Evolutionary conservation across 2,888 invertebrate genomes (phyloP).

Genomic region (Amaurobius ferox): DNA sequence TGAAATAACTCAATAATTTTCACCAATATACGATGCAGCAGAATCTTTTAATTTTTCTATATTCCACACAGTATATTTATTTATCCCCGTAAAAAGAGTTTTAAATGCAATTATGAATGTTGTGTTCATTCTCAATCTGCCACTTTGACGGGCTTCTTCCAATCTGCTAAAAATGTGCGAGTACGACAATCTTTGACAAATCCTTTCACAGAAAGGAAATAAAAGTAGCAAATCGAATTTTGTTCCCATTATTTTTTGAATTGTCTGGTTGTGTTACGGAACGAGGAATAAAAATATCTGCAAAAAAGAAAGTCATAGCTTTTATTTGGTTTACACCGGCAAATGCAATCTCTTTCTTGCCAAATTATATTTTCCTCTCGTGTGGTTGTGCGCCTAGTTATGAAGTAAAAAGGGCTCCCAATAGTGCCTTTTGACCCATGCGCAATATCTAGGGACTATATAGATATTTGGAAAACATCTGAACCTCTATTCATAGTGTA

Average conservation of each 20-base stretch:
- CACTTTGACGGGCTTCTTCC: background rate
- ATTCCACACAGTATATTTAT: too few relatives aligned
- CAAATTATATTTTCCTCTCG: constrained; percentile 54
- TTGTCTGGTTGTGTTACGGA: constrained; percentile 33
- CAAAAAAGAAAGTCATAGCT: constrained; percentile 50
- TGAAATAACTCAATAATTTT: too few relatives aligned
- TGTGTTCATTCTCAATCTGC: too few relatives aligned
- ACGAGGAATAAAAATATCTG: constrained; percentile 23
- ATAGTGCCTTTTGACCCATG: constrained; percentile 39
- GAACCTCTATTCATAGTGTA: background rate
- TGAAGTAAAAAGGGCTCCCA: constrained; percentile 28
- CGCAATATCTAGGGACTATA: constrained; percentile 28
- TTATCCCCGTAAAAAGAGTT: too few relatives aligned
- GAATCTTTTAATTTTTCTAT: too few relatives aligned
- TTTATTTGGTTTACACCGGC: constrained; percentile 63
- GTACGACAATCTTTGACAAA: constrained; percentile 1
- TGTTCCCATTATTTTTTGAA: constrained; percentile 25
- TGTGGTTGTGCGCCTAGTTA: constrained; percentile 49
- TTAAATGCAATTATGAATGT: too few relatives aligned
- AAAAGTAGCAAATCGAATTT: constrained; percentile 5
- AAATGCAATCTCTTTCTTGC: constrained; percentile 63
- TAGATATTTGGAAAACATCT: constrained; percentile 23
- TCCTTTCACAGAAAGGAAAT: constrained; percentile 2
- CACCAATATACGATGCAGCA: too few relatives aligned
- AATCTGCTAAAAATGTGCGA: background rate